These are phyloP conservation scores for Erpornis zantholeuca DNA, from an alignment of 2,113 vertebrate species.

Conservation along the genomic window DNA sequence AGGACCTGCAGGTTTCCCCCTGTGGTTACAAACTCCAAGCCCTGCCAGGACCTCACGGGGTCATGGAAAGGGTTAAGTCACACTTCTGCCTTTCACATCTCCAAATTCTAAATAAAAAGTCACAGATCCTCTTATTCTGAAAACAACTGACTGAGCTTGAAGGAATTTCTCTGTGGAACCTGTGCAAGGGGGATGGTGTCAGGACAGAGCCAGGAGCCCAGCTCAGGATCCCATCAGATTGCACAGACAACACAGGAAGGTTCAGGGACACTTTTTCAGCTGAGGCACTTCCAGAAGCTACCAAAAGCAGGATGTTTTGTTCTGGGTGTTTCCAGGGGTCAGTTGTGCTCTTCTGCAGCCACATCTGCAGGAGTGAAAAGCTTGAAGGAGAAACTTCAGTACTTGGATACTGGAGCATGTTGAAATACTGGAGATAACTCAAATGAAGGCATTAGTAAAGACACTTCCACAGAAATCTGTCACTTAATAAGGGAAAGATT, in stretches of 20 bases:
- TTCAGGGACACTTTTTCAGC: not conserved
- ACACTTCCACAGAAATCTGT: not conserved
- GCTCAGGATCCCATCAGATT: not conserved
- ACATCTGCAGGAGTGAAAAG: not conserved
- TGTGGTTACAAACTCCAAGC: not conserved
- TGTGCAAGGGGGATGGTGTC: not conserved
- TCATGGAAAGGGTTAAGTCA: not conserved
- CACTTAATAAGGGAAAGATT: not conserved
- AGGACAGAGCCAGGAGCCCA: not conserved
- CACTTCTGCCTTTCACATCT: not conserved
- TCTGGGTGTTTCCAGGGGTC: not conserved
- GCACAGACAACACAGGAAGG: not conserved
- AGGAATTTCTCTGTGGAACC: not conserved
- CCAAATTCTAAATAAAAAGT: not conserved
- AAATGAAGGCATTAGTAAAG: not conserved
- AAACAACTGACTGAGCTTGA: not conserved
- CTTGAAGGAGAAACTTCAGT: not conserved
- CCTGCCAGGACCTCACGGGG: not conserved
- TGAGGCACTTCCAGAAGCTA: not conserved
- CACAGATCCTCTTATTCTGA: not conserved
- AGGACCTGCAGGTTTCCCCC: not conserved
- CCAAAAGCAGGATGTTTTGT: not conserved
- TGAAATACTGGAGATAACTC: not conserved
- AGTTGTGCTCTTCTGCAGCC: not conserved
- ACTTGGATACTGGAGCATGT: not conserved